Percentiles rank a stretch among this genome's conserved stretches.
Evolutionary conservation across 35 echinoderm and acorn worm genomes (phyloP).

Genomic region (Lytechinus variegatus): DNA sequence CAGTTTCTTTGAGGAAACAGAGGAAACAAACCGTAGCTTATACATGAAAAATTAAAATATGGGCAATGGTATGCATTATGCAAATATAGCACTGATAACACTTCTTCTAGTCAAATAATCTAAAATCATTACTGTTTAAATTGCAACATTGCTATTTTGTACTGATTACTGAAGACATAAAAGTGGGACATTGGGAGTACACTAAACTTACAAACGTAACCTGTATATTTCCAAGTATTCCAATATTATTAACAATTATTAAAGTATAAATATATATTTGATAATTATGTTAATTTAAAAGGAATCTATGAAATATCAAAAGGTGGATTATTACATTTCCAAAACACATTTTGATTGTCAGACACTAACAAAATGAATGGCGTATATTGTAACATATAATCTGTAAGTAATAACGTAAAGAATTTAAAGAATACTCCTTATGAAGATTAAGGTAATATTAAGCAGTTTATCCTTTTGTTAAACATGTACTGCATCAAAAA

Average conservation of each 20-base stretch:
- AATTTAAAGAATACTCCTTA: background rate
- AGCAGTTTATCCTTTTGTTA: background rate
- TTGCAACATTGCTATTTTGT: constrained; percentile 3
- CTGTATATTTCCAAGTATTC: background rate
- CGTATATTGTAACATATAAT: background rate
- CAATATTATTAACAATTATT: background rate
- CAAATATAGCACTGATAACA: constrained; percentile 13
- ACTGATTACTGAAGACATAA: background rate
- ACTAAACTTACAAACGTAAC: background rate
- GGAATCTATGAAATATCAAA: background rate
- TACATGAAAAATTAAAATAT: background rate
- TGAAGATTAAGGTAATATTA: background rate
- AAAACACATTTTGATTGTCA: background rate
- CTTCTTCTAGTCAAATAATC: background rate
- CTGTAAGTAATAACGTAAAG: background rate
- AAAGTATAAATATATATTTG: background rate
- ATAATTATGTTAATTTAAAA: background rate
- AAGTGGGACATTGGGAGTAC: background rate
- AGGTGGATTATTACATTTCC: background rate
- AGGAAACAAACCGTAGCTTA: background rate
- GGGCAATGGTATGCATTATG: background rate
- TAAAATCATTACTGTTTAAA: background rate
- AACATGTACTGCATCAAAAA: background rate
- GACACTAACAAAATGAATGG: background rate
- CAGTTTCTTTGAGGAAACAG: background rate